These are phyloP conservation scores for Microdon myrmicae DNA, from an alignment of 2,888 invertebrate species.

Conservation along the genomic window DNA sequence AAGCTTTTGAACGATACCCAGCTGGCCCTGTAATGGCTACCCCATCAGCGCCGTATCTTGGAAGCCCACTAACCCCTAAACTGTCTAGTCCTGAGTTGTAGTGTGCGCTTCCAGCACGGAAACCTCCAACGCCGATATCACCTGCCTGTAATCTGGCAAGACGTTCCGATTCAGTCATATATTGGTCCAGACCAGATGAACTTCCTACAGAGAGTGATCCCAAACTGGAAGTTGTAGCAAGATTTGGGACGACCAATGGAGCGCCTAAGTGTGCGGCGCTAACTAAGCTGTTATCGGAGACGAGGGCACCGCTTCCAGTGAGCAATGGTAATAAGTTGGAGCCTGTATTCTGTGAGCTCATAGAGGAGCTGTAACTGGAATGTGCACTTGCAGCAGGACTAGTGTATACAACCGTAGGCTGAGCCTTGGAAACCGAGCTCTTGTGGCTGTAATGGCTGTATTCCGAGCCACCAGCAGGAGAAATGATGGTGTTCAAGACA, in stretches of 20 bases:
- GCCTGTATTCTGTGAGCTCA: conserved; percentile 30
- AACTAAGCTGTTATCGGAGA: conserved; percentile 19
- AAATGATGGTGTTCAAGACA: conserved; percentile 17
- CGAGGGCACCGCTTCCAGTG: conserved; percentile 33
- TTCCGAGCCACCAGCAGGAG: conserved; percentile 40
- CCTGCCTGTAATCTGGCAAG: conserved; percentile 62
- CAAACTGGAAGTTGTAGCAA: conserved; percentile 27
- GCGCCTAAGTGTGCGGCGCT: conserved; percentile 9
- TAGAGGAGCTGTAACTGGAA: conserved; percentile 28
- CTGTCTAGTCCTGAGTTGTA: conserved; percentile 44
- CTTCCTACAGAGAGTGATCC: conserved; percentile 22
- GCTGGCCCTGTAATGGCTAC: conserved; percentile 41
- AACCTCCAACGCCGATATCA: conserved; percentile 54
- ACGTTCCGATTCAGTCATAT: conserved; percentile 62
- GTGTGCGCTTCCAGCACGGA: conserved; percentile 56
- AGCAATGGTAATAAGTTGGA: conserved; percentile 39
- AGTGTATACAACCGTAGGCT: conserved; percentile 14
- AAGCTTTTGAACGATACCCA: conserved; percentile 62
- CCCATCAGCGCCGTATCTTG: conserved; percentile 39
- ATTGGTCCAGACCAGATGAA: conserved; percentile 55
- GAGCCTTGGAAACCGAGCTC: conserved; percentile 11
- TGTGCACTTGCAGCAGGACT: conserved; percentile 37
- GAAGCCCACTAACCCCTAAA: conserved; percentile 12
- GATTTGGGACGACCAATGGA: conserved; percentile 2
- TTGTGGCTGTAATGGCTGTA: conserved; percentile 38